Evolutionary conservation across 1,140 invertebrate genomes (phyloP).

Genomic region (Spodoptera litura): DNA sequence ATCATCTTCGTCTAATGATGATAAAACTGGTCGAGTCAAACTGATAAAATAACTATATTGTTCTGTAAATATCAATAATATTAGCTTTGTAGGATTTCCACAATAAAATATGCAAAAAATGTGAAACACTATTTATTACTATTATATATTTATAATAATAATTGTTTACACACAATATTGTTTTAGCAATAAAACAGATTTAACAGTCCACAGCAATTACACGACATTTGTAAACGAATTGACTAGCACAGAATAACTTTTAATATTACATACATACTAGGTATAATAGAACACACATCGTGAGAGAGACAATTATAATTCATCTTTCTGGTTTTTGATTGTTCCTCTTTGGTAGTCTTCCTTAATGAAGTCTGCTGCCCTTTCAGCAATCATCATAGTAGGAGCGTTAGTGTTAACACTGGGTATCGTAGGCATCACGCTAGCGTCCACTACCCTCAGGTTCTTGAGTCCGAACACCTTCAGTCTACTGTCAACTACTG

Average conservation of each 20-base stretch:
- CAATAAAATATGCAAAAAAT: background rate
- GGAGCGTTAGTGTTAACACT: slow-evolving; percentile 91
- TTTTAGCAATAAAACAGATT: background rate
- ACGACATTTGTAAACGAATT: background rate
- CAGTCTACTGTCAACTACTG: slow-evolving; percentile 91
- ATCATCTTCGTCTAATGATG: background rate
- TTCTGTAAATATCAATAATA: slow-evolving; percentile 3
- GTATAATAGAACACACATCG: background rate
- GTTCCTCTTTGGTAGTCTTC: slow-evolving; percentile 77
- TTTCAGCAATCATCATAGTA: slow-evolving; percentile 95
- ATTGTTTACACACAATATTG: background rate
- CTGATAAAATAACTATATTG: slow-evolving; percentile 3
- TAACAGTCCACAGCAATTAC: background rate
- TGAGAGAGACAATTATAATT: slow-evolving; percentile 54
- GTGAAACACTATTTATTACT: background rate
- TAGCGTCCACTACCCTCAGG: slow-evolving; percentile 92
- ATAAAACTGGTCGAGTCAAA: background rate
- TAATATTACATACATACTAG: background rate
- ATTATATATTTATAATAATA: background rate
- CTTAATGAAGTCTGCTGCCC: slow-evolving; percentile 93
- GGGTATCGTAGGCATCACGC: slow-evolving; percentile 91
- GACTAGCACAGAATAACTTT: slow-evolving; percentile 16
- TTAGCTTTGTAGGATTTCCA: background rate
- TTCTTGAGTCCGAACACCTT: slow-evolving; percentile 89
- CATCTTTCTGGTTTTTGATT: slow-evolving; percentile 54